phyloP scores from a whole-genome alignment of 1,140 invertebrate species.

The Calosoma granatense region DNA sequence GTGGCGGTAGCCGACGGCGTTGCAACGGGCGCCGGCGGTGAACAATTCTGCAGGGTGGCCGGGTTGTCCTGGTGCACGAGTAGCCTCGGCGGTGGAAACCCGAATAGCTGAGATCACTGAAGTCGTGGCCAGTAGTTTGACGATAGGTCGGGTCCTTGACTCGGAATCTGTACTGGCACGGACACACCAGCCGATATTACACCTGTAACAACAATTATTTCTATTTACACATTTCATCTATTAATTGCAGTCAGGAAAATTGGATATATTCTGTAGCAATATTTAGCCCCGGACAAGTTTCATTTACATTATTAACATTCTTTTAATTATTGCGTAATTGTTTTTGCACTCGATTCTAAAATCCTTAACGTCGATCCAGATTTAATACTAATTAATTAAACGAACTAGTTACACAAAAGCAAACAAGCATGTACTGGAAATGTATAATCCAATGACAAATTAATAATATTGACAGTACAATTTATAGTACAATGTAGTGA shows the following conservation, averaged over 20 bases:
- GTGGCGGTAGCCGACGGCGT: constrained; percentile 35
- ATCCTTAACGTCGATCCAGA: too few species aligned
- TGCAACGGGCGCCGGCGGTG: constrained; percentile 24
- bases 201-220: constrained; percentile 50
- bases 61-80: constrained; percentile 50
- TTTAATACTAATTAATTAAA: too few species aligned
- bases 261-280: too few species aligned
- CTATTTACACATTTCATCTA: not conserved
- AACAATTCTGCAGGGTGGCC: constrained; percentile 30
- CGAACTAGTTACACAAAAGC: too few species aligned
- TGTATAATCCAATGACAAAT: too few species aligned
- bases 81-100: constrained; percentile 49
- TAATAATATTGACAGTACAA: too few species aligned
- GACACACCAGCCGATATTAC: constrained; percentile 96
- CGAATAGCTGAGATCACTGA: constrained; percentile 78
- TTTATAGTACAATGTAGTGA: too few species aligned
- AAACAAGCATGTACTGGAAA: too few species aligned
- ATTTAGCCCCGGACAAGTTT: too few species aligned
- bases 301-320: not conserved
- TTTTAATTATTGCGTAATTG: not conserved
- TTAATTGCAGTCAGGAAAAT: too few species aligned
- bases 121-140: constrained; percentile 93
- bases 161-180: constrained; percentile 93
- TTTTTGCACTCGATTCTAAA: too few species aligned
- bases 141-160: constrained; percentile 74